Base-by-base conservation (phyloP, 2,888 invertebrate species). In the Eupithecia insigniata region DNA sequence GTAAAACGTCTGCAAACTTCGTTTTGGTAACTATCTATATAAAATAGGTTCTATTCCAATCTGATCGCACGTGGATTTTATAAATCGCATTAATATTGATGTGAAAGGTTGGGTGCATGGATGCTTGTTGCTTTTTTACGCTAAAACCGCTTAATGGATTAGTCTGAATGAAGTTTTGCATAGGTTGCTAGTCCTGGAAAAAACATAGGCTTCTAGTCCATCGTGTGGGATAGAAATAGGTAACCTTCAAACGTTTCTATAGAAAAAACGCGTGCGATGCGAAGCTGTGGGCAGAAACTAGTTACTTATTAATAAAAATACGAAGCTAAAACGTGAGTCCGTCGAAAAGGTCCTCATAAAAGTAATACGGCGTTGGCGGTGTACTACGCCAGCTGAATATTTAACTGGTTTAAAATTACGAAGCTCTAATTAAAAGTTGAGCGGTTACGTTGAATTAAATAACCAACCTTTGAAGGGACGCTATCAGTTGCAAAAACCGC, bases 401-500 rank as follows among this genome's bases (percentile, higher is more conserved):
- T 84, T 81, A 83, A 82, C 73, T 79, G 74, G 81, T 82, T 43
- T 65, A 60, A 82, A 81, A 84, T 83, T 83, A 81, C 76, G 82
- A 74, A 71, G 71, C 70, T 78, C 78, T 84, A 84, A 87, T 87
- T 87, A 87, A 88, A 88, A 88, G 82, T 86, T 86, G 73, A 79
- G 75, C 79, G 73, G 75, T 75, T 72, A 81, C 80, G 67, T 78
- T 69, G 81, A 85, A 87, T 85, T 84, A 83, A 85, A 87, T 86
- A 83, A 84, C 76, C 61, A 71, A 64, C 70, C 69, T 76, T 55
- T 32, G 58, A 72, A 71, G 72, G 68, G 67, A 65, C 74, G 64
- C 72, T 76, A 79, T 70, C 62, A 75, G 61, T 73, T 26, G 66
- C 65, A 30, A 62, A 34, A 12, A 62, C 32, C 32, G 61, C 30